Evolutionary conservation across 2,888 invertebrate genomes (phyloP), one percentile per base, ranked within the genome.

Genomic region (Agriopis leucophaearia): DNA sequence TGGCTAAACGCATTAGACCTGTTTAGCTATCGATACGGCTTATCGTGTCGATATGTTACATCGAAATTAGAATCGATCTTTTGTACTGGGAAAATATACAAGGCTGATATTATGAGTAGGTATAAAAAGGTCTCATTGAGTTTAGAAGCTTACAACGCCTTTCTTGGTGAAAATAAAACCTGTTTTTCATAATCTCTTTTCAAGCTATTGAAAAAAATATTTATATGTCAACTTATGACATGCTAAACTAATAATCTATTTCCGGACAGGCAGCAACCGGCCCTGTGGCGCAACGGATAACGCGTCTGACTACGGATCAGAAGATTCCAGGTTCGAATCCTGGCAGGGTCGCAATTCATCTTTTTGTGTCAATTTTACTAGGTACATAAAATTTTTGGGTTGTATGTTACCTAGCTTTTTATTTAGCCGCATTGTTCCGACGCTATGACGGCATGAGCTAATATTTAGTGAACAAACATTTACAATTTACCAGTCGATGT

Each of bases 291-390:
- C 95, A 95, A 95, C 87, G 95, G 94, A 95, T 95, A 95, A 95
- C 95, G 95, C 95, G 95, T 95, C 95, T 95, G 95, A 95, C 95
- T 95, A 95, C 95, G 95, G 95, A 95, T 95, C 95, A 95, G 94
- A 94, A 95, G 94, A 95, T 95, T 95, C 94, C 95, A 95, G 95
- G 92, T 95, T 95, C 94, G 94, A 95, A 94, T 95, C 95, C 94
- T 95, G 95, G 94, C 94, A 95, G 91, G 94, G 94, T 94, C 94
- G 94, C 76, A 16, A 10, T 9, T 7, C 7, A 74, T 76, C 81
- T 81, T 81, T 79, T 73, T 55, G 1, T n/a, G 48, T 13, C 27
- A 5, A 10, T 66, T 71, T 69, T 42, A 38, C 64, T 69, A n/a
- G n/a, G n/a, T n/a, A 64, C 54, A 63, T 63, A 74, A 71, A 76